These are phyloP conservation scores for Cyanoramphus novaezelandiae DNA, from an alignment of 2,113 vertebrate genomes.

Conservation along the genomic window DNA sequence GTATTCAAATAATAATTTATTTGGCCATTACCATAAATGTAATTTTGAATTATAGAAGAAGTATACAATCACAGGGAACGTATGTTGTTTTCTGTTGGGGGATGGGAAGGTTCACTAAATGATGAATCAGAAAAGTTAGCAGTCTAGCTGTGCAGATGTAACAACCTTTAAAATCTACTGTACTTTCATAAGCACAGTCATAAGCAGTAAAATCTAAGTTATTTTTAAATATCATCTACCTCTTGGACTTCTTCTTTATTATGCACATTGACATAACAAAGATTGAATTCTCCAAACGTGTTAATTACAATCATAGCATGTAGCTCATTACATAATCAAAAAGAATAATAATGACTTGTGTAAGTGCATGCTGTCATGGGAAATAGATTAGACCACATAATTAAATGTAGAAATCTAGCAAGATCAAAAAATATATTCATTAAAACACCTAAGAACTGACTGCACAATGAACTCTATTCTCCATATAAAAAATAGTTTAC, in stretches of 20 bases:
- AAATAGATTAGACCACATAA: background rate
- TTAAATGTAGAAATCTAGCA: slow-evolving; percentile 39
- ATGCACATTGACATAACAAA: background rate
- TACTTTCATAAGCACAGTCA: background rate
- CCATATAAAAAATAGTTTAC: background rate
- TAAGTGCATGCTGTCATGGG: background rate
- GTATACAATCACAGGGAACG: background rate
- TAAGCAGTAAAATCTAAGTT: background rate
- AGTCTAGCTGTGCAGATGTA: background rate
- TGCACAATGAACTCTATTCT: background rate
- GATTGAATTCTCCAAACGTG: background rate
- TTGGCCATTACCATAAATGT: background rate
- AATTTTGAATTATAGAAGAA: background rate
- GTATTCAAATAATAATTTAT: background rate
- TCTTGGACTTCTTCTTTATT: background rate
- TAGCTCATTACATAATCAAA: background rate
- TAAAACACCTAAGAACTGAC: background rate
- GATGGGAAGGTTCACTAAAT: background rate
- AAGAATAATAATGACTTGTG: background rate
- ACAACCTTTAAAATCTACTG: background rate
- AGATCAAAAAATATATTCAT: slow-evolving; percentile 9
- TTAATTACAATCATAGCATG: background rate
- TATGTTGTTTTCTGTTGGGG: background rate
- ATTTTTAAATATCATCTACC: background rate
- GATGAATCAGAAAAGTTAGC: background rate